A percentile compares a stretch with the other conserved stretches of the same genome.
Evolutionary conservation across 2,888 invertebrate species (phyloP).

Genomic region (Osmoderma eremita): DNA sequence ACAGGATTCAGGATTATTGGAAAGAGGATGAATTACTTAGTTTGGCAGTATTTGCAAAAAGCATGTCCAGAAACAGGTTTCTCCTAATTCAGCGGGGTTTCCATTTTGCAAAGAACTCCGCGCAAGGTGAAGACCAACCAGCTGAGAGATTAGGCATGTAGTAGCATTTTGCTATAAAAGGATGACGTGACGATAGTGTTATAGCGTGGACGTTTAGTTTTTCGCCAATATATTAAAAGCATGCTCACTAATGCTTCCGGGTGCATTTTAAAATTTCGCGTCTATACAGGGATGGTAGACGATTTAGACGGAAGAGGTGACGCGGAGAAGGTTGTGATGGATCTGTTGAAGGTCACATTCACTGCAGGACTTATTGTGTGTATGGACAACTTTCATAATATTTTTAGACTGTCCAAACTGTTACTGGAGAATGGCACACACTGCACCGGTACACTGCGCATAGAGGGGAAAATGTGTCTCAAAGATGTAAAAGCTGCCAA

Average conservation of each 20-base stretch:
- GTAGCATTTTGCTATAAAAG: conserved; percentile 57
- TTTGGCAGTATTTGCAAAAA: conserved; percentile 49
- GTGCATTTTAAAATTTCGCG: conserved; percentile 46
- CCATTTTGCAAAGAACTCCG: conserved; percentile 54
- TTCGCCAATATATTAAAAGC: too few species aligned
- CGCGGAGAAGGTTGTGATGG: conserved; percentile 47
- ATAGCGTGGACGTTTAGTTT: conserved; percentile 49
- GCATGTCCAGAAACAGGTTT: conserved; percentile 57
- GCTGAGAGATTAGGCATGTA: conserved; percentile 53
- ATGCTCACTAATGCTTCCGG: conserved; percentile 48
- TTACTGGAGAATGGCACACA: conserved; percentile 20
- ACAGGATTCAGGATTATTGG: conserved; percentile 4
- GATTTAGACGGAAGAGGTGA: conserved; percentile 50
- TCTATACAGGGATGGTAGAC: conserved; percentile 49
- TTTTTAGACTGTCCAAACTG: neutral
- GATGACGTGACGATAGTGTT: conserved; percentile 48
- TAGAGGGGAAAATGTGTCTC: conserved; percentile 30
- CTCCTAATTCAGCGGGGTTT: conserved; percentile 56
- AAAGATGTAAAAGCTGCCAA: conserved; percentile 28
- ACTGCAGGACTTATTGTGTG: conserved; percentile 47
- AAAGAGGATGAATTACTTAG: neutral
- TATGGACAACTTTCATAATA: conserved; percentile 46
- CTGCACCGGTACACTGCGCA: conserved; percentile 24
- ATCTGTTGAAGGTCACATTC: conserved; percentile 45
- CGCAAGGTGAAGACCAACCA: conserved; percentile 40